Percentiles rank a stretch among this genome's conserved stretches.
phyloP scores from a whole-genome alignment of 2,113 vertebrate genomes.

The Apus apus region DNA sequence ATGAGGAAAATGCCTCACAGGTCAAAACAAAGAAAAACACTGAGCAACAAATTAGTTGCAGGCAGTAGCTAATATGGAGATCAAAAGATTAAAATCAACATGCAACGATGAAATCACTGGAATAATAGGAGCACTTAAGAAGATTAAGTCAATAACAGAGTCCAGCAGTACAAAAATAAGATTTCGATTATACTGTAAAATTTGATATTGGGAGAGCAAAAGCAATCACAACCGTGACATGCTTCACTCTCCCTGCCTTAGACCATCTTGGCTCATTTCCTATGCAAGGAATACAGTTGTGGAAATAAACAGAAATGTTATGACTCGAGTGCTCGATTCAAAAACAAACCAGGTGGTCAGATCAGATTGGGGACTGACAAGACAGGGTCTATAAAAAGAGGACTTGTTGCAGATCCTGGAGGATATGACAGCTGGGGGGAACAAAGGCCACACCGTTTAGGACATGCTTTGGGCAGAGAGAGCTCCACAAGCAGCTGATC shows the following conservation, averaged over 20 bases:
- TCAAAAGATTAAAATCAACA: conserved; percentile 84
- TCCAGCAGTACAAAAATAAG: conserved; percentile 72
- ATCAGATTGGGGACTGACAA: conserved; percentile 68
- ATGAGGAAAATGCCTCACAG: conserved; percentile 77
- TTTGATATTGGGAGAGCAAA: conserved; percentile 66
- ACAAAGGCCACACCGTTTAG: conserved; percentile 36
- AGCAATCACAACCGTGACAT: conserved; percentile 70
- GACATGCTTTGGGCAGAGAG: not conserved
- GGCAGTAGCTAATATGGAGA: conserved; percentile 81
- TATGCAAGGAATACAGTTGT: conserved; percentile 72
- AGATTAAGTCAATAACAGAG: conserved; percentile 75
- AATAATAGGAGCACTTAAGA: conserved; percentile 79
- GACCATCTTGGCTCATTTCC: conserved; percentile 77
- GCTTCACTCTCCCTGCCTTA: conserved; percentile 68
- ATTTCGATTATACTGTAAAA: conserved; percentile 72
- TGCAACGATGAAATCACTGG: conserved; percentile 77
- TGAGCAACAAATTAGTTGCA: conserved; percentile 86
- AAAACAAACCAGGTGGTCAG: conserved; percentile 76
- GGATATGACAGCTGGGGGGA: conserved; percentile 53
- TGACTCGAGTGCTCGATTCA: conserved; percentile 66
- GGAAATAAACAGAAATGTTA: conserved; percentile 77
- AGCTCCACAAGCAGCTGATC: conserved; percentile 19
- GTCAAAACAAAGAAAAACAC: conserved; percentile 80
- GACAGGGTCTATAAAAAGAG: conserved; percentile 27
- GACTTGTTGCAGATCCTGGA: conserved; percentile 54